These are phyloP conservation scores for Dexiosoma caninum DNA, from an alignment of 2,888 invertebrate genomes.

Conservation along the genomic window DNA sequence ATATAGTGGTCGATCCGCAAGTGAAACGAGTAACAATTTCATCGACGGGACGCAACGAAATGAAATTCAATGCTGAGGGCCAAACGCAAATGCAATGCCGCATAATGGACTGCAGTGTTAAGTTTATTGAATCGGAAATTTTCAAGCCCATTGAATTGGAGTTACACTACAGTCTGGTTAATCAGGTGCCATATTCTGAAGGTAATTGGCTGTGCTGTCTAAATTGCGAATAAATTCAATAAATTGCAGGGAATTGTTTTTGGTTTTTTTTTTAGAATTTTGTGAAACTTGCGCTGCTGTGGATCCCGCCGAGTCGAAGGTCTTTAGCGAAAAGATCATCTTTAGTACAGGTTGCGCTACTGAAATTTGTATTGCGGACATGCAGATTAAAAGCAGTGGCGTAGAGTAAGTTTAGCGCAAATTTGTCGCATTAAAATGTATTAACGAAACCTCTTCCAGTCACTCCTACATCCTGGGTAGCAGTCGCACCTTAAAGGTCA, in stretches of 20 bases:
- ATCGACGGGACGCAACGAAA: conserved; percentile 70
- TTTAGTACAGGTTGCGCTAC: conserved; percentile 77
- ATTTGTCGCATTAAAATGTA: neutral
- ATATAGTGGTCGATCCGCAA: conserved; percentile 73
- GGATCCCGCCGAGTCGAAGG: conserved; percentile 75
- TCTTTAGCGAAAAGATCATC: conserved; percentile 73
- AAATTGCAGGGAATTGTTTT: too few species aligned
- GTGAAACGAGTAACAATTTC: conserved; percentile 74
- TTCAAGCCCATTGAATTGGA: conserved; percentile 77
- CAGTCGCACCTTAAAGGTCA: conserved; percentile 71
- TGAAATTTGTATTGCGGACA: conserved; percentile 76
- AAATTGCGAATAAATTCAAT: too few species aligned
- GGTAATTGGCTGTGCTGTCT: conserved; percentile 63
- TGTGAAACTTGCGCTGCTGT: conserved; percentile 76
- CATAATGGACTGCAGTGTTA: conserved; percentile 72
- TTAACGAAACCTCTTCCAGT: conserved; percentile 62
- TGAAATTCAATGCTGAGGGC: conserved; percentile 71
- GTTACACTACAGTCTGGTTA: conserved; percentile 74
- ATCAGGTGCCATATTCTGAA: conserved; percentile 73
- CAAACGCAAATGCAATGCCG: conserved; percentile 71
- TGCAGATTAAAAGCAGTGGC: conserved; percentile 71
- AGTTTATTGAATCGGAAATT: conserved; percentile 75
- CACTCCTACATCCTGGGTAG: conserved; percentile 75
- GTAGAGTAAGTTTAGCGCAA: conserved; percentile 66
- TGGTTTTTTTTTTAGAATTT: conserved; percentile 70